Evolutionary conservation across 2,113 vertebrate genomes (phyloP).

Genomic region (Corythornis vintsioides): DNA sequence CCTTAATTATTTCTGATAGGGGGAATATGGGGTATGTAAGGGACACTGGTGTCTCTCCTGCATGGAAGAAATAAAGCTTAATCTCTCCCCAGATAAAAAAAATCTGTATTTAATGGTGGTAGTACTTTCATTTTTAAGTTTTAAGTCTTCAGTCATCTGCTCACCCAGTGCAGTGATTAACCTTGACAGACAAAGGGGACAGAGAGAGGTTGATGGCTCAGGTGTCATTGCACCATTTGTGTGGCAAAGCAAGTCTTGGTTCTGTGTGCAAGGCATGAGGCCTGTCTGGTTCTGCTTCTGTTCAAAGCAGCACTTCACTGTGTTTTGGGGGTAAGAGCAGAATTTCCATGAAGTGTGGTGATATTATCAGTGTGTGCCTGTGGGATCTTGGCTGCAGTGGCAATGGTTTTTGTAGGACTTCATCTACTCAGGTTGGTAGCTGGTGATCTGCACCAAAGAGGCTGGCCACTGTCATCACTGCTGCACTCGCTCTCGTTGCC

Average conservation of each 20-base stretch:
- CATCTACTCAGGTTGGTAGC: not conserved
- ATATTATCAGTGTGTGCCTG: not conserved
- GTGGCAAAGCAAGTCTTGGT: not conserved
- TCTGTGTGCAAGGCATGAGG: slow-evolving; percentile 31
- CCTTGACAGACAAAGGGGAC: not conserved
- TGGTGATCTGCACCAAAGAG: not conserved
- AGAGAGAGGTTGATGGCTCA: not conserved
- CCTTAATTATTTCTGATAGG: not conserved
- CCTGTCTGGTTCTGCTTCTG: not conserved
- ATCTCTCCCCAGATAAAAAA: fast-evolving
- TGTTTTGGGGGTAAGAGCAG: not conserved
- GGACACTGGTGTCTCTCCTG: not conserved
- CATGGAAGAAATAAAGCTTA: not conserved
- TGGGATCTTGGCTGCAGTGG: not conserved
- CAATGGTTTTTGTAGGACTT: not conserved
- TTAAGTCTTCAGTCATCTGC: not conserved
- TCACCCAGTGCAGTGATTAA: not conserved
- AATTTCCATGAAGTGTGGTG: not conserved
- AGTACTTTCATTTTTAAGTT: not conserved
- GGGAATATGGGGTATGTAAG: not conserved
- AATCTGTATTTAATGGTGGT: not conserved
- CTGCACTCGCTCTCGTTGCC: fast-evolving
- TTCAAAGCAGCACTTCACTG: not conserved
- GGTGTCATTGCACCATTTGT: not conserved
- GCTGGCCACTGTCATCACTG: not conserved